Percentiles rank a stretch among this genome's conserved stretches.
These are phyloP conservation scores for Ochotona princeps DNA, from an alignment of 2,113 vertebrate species.

Conservation along the genomic window DNA sequence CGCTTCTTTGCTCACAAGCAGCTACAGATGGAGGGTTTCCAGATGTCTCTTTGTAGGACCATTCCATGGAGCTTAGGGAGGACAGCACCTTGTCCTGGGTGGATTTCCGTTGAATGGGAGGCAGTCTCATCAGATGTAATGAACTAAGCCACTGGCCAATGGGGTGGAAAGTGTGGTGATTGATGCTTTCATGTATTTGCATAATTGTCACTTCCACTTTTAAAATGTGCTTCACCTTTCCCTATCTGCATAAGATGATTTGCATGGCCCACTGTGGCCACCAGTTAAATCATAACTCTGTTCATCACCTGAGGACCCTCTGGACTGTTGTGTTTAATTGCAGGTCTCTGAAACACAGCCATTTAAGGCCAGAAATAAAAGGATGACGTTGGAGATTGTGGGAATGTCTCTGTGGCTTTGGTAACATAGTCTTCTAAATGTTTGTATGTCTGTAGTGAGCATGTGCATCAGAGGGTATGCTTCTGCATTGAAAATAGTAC, in stretches of 20 bases:
- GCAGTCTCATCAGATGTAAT: neutral
- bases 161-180: neutral
- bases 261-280: neutral
- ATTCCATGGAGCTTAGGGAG: neutral
- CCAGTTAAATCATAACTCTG: neutral
- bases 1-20: neutral
- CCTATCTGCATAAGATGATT: neutral
- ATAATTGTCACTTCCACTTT: conserved; percentile 36
- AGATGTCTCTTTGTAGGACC: neutral
- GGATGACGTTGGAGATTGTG: neutral
- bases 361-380: conserved; percentile 9
- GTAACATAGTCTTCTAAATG: neutral
- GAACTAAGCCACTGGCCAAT: neutral
- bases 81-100: neutral
- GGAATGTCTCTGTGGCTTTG: neutral
- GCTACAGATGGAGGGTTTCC: neutral
- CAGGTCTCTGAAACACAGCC: neutral
- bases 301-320: neutral
- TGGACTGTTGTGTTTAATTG: neutral
- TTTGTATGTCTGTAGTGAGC: neutral
- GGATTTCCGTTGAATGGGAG: neutral
- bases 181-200: neutral
- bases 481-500: neutral
- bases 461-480: neutral
- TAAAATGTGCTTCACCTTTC: neutral